Evolutionary conservation across 2,888 invertebrate genomes (phyloP).

Genomic region (Keiferia lycopersicella): DNA sequence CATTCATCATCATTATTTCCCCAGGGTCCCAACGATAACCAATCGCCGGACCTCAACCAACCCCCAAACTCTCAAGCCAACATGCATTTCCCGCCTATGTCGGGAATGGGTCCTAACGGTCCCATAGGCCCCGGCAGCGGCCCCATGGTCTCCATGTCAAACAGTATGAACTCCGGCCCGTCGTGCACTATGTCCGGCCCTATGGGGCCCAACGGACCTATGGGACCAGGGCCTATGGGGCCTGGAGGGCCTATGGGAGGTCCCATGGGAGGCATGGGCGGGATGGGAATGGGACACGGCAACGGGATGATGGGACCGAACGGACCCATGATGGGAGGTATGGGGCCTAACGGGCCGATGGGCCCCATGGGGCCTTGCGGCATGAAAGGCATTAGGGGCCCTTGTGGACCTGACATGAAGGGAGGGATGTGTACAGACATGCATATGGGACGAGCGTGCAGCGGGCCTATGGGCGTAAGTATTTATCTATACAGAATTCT

Average conservation of each 20-base stretch:
- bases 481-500: neutral
- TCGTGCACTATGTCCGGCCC: slow-evolving; percentile 76
- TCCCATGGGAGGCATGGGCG: slow-evolving; percentile 64
- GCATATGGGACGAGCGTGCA: slow-evolving; percentile 78
- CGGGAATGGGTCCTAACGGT: slow-evolving; percentile 65
- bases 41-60: slow-evolving; percentile 62
- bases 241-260: slow-evolving; percentile 58
- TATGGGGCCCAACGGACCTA: slow-evolving; percentile 43
- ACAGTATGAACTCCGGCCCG: slow-evolving; percentile 69
- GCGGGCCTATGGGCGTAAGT: slow-evolving; percentile 78
- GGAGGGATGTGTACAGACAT: slow-evolving; percentile 76
- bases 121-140: slow-evolving; percentile 72
- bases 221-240: slow-evolving; percentile 64
- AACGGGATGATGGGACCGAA: slow-evolving; percentile 66
- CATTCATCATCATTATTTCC: no score
- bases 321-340: slow-evolving; percentile 70
- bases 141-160: slow-evolving; percentile 74
- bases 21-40: slow-evolving; percentile 50
- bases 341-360: slow-evolving; percentile 76
- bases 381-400: slow-evolving; percentile 73
- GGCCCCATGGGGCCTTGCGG: slow-evolving; percentile 78
- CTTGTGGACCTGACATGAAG: slow-evolving; percentile 78
- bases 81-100: slow-evolving; percentile 71
- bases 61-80: slow-evolving; percentile 70
- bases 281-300: slow-evolving; percentile 62